These are phyloP conservation scores for Microplitis deprimator DNA, from an alignment of 2,888 invertebrate species.

Conservation along the genomic window DNA sequence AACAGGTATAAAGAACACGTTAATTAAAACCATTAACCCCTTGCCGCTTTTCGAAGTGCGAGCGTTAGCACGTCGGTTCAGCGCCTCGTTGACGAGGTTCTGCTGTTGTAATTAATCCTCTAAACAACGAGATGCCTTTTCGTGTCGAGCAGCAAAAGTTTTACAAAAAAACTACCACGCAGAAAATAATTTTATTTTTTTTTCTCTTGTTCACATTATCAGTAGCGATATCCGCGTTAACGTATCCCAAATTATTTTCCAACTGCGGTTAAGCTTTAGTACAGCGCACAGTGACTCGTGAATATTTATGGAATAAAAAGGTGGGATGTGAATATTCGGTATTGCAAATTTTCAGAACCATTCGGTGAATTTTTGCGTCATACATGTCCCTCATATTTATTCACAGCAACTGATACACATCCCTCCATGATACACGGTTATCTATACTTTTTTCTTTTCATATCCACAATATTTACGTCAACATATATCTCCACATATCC, in stretches of 20 bases:
- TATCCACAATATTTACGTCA: not conserved
- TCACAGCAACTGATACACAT: constrained; percentile 21
- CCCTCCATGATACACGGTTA: constrained; percentile 13
- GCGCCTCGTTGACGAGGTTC: constrained; percentile 15
- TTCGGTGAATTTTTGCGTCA: not conserved
- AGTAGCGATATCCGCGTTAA: too few species aligned
- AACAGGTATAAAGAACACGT: constrained; percentile 29
- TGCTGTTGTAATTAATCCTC: constrained; percentile 25
- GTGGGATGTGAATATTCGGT: constrained; percentile 30
- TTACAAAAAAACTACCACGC: not conserved
- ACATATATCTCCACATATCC: not conserved
- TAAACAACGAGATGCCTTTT: constrained; percentile 12
- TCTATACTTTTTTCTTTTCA: constrained; percentile 11
- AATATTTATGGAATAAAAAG: constrained; percentile 37
- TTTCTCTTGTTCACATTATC: too few species aligned
- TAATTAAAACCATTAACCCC: constrained; percentile 39
- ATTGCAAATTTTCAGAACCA: constrained; percentile 18
- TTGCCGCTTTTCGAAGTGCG: not conserved
- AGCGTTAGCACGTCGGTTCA: not conserved
- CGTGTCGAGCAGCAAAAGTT: not conserved
- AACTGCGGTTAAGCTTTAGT: too few species aligned
- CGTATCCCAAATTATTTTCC: too few species aligned
- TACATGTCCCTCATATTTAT: constrained; percentile 25
- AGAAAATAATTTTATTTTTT: not conserved
- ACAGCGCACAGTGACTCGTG: not conserved